Conservation (phyloP, 1,140 invertebrate species). For the Wasmannia auropunctata region DNA sequence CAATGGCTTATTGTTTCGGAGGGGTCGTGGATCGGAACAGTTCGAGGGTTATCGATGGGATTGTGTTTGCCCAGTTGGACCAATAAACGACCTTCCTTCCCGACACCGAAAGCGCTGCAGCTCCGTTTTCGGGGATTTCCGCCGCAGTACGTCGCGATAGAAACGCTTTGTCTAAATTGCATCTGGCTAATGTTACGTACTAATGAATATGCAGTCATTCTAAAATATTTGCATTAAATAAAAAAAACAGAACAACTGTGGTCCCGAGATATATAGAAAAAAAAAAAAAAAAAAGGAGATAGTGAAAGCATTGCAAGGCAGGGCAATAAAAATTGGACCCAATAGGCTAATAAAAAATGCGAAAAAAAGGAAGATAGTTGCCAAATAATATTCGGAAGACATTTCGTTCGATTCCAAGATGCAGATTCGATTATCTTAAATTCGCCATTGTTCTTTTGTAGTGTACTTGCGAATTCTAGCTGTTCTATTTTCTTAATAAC, state of each 20-base stretch:
- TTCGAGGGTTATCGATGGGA: slow-evolving; percentile 75
- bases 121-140: slow-evolving; percentile 62
- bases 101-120: slow-evolving; percentile 48
- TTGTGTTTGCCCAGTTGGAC: slow-evolving; percentile 84
- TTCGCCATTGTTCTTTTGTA: slow-evolving; percentile 1
- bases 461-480: neutral
- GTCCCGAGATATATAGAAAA: neutral
- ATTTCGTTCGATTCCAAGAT: slow-evolving; percentile 43
- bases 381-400: slow-evolving; percentile 44
- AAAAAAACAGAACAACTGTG: neutral
- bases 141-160: neutral
- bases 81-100: slow-evolving; percentile 60
- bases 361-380: slow-evolving; percentile 53
- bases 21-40: slow-evolving; percentile 70
- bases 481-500: neutral
- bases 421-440: slow-evolving; percentile 38
- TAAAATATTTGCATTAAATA: neutral
- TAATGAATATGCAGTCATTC: neutral
- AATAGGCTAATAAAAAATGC: neutral
- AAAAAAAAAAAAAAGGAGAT: neutral
- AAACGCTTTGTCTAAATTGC: slow-evolving; percentile 29
- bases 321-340: neutral
- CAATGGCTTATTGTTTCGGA: slow-evolving; percentile 83
- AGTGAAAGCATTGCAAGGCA: neutral
- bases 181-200: neutral